phyloP scores from a whole-genome alignment of 1,140 invertebrate species.

The Bombus haemorrhoidalis region DNA sequence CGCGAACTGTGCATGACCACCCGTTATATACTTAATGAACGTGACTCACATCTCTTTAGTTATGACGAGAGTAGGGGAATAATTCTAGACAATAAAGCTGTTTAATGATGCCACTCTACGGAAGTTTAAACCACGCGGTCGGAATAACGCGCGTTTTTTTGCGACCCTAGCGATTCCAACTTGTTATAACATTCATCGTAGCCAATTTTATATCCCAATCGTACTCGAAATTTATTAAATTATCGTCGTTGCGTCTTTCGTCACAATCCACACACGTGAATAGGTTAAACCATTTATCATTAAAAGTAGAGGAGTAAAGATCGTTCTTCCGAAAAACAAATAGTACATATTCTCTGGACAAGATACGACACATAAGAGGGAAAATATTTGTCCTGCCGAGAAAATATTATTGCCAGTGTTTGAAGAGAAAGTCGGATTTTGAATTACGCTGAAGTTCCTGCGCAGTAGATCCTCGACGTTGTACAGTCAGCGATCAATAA shows the following conservation, averaged over 20 bases:
- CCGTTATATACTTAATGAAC: conserved; percentile 62
- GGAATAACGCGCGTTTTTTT: conserved; percentile 10
- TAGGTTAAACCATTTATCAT: not conserved
- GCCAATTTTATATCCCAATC: not conserved
- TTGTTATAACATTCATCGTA: no score
- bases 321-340: not conserved
- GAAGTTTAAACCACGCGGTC: conserved; percentile 30
- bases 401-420: not conserved
- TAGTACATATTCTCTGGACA: not conserved
- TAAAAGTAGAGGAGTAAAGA: not conserved
- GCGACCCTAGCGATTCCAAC: not conserved
- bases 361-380: not conserved
- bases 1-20: conserved; percentile 44
- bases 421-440: conserved; percentile 35
- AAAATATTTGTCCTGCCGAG: not conserved
- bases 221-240: not conserved
- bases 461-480: conserved; percentile 6
- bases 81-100: conserved; percentile 70
- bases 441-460: conserved; percentile 13
- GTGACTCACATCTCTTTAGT: conserved; percentile 63
- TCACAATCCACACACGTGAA: not conserved
- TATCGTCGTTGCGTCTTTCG: not conserved
- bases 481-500: conserved; percentile 20
- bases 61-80: conserved; percentile 56
- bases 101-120: conserved; percentile 59